Evolutionary conservation across 2,797 vertebrate genomes (phyloP).

Genomic region (Otus scops): DNA sequence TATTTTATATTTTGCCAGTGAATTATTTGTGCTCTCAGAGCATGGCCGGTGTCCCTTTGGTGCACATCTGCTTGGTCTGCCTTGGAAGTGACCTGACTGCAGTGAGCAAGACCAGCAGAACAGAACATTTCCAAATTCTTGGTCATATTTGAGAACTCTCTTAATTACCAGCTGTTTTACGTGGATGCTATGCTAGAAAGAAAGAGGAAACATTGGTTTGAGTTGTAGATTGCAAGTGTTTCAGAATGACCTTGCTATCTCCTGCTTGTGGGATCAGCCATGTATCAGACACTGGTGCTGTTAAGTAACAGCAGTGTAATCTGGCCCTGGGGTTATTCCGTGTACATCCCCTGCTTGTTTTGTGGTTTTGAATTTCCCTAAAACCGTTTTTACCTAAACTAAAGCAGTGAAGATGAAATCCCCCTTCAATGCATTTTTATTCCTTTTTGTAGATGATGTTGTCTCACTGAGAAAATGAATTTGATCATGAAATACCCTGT

Average conservation of each 20-base stretch:
- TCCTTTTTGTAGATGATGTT: neutral
- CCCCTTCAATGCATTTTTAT: neutral
- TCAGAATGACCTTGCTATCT: neutral
- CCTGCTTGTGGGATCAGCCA: neutral
- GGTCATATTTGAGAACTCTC: neutral
- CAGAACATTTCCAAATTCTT: neutral
- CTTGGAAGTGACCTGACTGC: neutral
- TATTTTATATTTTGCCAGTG: neutral
- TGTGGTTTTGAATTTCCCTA: conserved; percentile 47
- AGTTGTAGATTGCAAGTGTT: neutral
- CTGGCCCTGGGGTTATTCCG: neutral
- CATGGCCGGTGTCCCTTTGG: neutral
- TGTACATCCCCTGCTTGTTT: conserved; percentile 29
- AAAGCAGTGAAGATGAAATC: neutral
- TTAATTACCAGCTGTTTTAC: neutral
- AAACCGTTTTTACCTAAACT: neutral
- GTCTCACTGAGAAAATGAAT: neutral
- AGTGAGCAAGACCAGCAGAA: neutral
- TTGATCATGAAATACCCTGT: neutral
- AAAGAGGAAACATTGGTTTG: conserved; percentile 12
- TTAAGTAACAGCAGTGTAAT: neutral
- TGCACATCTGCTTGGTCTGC: neutral
- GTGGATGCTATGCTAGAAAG: neutral
- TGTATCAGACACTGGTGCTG: neutral
- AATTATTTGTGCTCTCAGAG: neutral